Evolutionary conservation across 2,113 vertebrate genomes (phyloP).

Genomic region (Acanthisitta chloris): DNA sequence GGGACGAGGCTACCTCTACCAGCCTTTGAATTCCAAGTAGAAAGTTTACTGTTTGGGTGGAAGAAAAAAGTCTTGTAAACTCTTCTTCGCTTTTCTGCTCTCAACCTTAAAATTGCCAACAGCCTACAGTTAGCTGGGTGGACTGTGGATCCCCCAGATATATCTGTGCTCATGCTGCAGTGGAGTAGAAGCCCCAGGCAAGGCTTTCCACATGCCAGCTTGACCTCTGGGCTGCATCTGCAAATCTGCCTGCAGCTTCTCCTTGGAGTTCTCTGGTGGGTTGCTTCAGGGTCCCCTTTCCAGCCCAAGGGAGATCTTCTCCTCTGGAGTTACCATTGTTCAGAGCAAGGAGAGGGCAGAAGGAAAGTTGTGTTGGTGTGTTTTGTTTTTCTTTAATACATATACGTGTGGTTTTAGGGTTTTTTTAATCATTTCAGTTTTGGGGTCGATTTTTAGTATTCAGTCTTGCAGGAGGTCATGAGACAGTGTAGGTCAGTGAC

Average conservation of each 20-base stretch:
- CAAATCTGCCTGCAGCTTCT: background rate
- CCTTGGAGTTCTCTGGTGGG: background rate
- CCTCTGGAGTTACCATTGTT: accelerated
- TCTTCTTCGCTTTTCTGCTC: background rate
- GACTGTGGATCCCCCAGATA: accelerated
- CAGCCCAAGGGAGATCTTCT: background rate
- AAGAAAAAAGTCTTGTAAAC: background rate
- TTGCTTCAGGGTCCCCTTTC: background rate
- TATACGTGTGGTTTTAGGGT: too few species aligned
- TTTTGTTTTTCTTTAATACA: accelerated
- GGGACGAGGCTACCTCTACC: background rate
- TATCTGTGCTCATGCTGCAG: accelerated
- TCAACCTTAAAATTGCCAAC: too few species aligned
- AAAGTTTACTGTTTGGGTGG: background rate
- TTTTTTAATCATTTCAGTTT: background rate
- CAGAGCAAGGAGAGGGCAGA: background rate
- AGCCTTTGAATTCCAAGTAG: background rate
- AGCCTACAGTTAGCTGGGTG: background rate
- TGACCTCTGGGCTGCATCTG: background rate
- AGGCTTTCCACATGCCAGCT: background rate
- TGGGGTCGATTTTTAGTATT: too few species aligned
- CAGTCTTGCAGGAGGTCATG: background rate
- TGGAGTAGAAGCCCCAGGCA: background rate
- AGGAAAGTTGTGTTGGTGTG: background rate
- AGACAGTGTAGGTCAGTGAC: conserved; percentile 1